Conservation (phyloP, 2,888 invertebrate genomes). For the Stramonita haemastoma region DNA sequence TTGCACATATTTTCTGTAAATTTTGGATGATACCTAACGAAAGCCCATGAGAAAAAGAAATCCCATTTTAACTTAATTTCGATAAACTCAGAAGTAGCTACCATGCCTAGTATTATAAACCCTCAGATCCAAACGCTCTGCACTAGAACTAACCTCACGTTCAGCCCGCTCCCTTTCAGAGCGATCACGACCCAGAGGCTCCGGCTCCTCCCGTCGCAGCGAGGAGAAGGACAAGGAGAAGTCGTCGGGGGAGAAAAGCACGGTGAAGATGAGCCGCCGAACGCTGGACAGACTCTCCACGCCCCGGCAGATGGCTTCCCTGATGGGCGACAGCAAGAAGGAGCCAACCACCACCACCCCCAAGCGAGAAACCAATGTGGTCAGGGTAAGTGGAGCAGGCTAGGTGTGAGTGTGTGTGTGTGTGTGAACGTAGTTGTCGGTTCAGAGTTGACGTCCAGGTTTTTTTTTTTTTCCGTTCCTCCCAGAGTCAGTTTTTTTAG, state of each 20-base stretch:
- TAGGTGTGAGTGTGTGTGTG: no score
- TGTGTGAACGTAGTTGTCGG: no score
- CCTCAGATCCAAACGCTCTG: background rate
- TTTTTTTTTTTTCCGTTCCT: no score
- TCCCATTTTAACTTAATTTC: no score
- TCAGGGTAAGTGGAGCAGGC: slow-evolving; percentile 41
- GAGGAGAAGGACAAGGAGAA: slow-evolving; percentile 50
- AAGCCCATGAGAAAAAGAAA: no score
- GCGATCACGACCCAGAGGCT: slow-evolving; percentile 45
- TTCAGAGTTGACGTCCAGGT: no score
- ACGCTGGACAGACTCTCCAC: slow-evolving; percentile 47
- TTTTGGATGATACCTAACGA: no score
- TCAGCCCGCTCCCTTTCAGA: slow-evolving; percentile 25
- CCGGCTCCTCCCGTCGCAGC: slow-evolving; percentile 5
- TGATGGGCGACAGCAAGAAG: slow-evolving; percentile 27
- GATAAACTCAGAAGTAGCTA: no score
- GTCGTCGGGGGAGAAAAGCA: slow-evolving; percentile 47
- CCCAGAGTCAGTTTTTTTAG: no score
- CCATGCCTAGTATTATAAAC: no score
- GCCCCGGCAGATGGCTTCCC: slow-evolving; percentile 38
- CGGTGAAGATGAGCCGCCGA: slow-evolving; percentile 34
- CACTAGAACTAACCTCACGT: background rate
- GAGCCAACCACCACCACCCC: background rate
- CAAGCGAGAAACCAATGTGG: slow-evolving; percentile 44
- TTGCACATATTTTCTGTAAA: no score